Evolutionary conservation across 2,113 vertebrate genomes (phyloP), one percentile per base, ranked within the genome.

Genomic region (Mirounga angustirostris): DNA sequence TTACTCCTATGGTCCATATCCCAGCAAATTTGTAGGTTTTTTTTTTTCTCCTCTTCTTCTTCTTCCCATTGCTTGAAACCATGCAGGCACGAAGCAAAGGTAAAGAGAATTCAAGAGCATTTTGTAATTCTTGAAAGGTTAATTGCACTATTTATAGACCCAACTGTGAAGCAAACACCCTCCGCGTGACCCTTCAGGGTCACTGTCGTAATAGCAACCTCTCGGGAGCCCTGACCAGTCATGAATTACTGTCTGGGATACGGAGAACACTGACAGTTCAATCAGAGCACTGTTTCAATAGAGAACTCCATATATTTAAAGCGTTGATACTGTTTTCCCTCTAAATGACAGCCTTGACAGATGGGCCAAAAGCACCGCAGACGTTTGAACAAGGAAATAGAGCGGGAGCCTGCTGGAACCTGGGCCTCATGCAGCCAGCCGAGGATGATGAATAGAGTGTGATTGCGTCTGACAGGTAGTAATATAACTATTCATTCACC

Each of bases 401-500:
- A 99, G 99, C 99, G 98, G 98, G 98, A 99, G 98, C 98, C 98
- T 98, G 99, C 99, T 99, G 98, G 98, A 99, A 99, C 98, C 99
- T 98, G 98, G 98, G 98, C 98, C 99, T 98, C 99, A 99, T 79
- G 98, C 99, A 99, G 99, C 99, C 99, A 99, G 98, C 98, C 98
- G 67, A 50, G 56, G 97, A 99, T 99, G 99, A 99, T 99, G 99
- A 99, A 99, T 99, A 99, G 99, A 99, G 98, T 99, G 99, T 99
- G 99, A 99, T 99, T 99, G 99, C 99, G 99, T 99, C 99, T 99
- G 99, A 99, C 99, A 99, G 99, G 98, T 99, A 99, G 99, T 99
- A 99, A 99, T 99, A 99, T 99, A 99, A 99, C 99, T 99, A 99
- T 99, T 99, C 99, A 99, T 99, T 99, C 99, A 99, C 98, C 98